Evolutionary conservation across 1,140 invertebrate genomes (phyloP), one percentile per base, ranked within the genome.

Genomic region (Apis mellifera): DNA sequence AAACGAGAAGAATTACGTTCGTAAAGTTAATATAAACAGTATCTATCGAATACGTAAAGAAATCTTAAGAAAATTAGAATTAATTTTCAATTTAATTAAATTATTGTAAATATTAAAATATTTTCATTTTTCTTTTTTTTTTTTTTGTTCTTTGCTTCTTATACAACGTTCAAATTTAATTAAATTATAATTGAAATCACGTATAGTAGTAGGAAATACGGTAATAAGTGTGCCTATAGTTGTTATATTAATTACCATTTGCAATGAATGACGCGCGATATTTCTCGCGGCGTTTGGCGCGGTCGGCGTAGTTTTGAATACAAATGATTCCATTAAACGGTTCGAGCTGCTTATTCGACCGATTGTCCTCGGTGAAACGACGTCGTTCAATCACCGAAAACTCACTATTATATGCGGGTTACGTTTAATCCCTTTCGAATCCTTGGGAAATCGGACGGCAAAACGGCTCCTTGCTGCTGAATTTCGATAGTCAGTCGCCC

Each of bases 361-460:
- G 86, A 86, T 86, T 59, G 82, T 84, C 69, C 85, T 65, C 80
- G 81, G 81, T 77, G 76, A 81, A 84, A 83, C 72, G 76, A 86
- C 80, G 72, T 71, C 86, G 71, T 76, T 86, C 83, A 84, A 87
- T 87, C 85, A 83, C 66, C 48, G 26, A 52, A 59, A 64, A 26
- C 54, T 54, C 74, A 50, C 74, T 83, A 78, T 86, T 81, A 81
- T 81, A 81, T 65, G 72, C 82, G 57, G 84, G 82, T 83, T 84
- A 79, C 54, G 75, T 80, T 84, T 54, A 80, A 62, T 42, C 52
- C 69, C 52, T 42, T 60, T 71, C 42, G 21, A 15, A 66, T 59
- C 48, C 23, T 75, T 78, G 50, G 84, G 55, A 42, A 4, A 32
- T 12, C 21, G 15, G 42, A 1, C 13, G 69, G 74, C n/a, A 7